phyloP scores from a whole-genome alignment of 2,113 vertebrate genomes.

The Protomyctophum bolini region DNA sequence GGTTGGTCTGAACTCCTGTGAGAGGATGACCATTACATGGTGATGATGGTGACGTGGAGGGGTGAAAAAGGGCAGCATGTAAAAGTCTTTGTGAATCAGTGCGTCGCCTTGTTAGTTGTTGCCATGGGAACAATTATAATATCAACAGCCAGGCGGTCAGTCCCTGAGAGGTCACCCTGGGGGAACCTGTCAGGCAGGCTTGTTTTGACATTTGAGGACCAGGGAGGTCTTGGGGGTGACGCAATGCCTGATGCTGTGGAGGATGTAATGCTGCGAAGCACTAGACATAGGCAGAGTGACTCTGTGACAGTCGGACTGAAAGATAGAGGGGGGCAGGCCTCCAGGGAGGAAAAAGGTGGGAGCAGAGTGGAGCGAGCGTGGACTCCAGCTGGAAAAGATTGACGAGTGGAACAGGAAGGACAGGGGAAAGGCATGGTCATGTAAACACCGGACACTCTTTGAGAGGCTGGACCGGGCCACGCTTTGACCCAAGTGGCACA shows the following conservation, averaged over 20 bases:
- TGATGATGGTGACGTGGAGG: neutral
- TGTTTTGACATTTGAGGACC: conserved; percentile 49
- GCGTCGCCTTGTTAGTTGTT: no score
- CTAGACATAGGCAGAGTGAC: no score
- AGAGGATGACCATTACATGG: neutral
- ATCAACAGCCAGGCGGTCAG: neutral
- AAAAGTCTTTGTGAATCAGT: no score
- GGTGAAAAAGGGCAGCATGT: no score
- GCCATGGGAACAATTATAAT: neutral
- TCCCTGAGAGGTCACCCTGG: neutral
- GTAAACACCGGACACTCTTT: conserved; percentile 50
- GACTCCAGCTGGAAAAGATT: conserved; percentile 70
- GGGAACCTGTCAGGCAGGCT: conserved; percentile 19
- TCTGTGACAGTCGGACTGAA: no score
- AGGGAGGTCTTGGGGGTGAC: conserved; percentile 53
- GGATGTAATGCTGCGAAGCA: neutral
- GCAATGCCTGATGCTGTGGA: conserved; percentile 49
- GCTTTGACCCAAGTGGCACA: conserved; percentile 67
- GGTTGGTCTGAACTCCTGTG: neutral
- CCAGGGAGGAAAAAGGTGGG: conserved; percentile 58
- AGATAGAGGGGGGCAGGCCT: conserved; percentile 10
- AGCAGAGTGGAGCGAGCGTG: conserved; percentile 29
- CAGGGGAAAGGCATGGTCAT: conserved; percentile 54
- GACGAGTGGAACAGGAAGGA: conserved; percentile 74
- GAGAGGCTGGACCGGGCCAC: conserved; percentile 35